Evolutionary conservation across 2,888 invertebrate genomes (phyloP).

Genomic region (Steinernema scapterisci): DNA sequence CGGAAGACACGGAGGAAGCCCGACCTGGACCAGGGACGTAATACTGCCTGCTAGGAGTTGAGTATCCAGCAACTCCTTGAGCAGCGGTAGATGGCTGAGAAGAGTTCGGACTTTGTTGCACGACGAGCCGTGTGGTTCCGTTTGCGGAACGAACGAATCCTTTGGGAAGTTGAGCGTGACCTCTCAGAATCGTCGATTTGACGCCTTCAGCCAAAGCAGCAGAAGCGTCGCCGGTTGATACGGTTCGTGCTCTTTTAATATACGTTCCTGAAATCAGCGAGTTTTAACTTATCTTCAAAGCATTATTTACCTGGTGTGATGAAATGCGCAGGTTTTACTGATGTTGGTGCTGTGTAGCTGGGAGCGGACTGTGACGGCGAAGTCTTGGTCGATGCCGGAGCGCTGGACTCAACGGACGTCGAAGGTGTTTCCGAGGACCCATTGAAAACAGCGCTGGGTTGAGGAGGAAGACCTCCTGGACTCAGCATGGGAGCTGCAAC

Average conservation of each 20-base stretch:
- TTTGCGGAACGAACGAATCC: conserved; percentile 20
- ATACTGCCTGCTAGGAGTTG: neutral
- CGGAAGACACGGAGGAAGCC: conserved; percentile 20
- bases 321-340: conserved; percentile 11
- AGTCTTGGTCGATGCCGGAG: neutral
- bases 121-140: neutral
- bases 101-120: neutral
- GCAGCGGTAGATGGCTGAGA: neutral
- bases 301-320: neutral
- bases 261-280: neutral
- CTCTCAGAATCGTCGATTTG: conserved; percentile 20
- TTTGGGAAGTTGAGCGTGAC: conserved; percentile 19
- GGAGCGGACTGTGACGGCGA: neutral
- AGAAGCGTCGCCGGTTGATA: conserved; percentile 2
- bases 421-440: neutral
- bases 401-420: neutral
- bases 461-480: neutral
- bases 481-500: neutral
- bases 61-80: neutral
- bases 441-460: neutral
- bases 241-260: conserved; percentile 9
- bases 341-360: neutral
- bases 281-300: neutral
- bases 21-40: neutral
- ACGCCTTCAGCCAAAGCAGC: conserved; percentile 4